Evolutionary conservation across 2,797 vertebrate genomes (phyloP).

Genomic region (Rhinogobio ventralis): DNA sequence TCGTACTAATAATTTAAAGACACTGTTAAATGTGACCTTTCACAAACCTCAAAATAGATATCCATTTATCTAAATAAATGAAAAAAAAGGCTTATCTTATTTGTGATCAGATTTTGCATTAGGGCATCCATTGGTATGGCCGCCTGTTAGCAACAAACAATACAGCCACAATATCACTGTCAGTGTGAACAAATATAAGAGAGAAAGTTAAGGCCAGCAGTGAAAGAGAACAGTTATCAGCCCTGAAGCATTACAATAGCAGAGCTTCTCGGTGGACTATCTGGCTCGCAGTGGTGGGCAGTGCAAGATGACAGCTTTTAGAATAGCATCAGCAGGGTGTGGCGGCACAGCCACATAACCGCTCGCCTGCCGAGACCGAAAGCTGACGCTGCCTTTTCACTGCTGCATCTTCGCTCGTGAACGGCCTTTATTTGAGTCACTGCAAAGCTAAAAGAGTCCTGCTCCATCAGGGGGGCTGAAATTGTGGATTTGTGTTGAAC

Average conservation of each 20-base stretch:
- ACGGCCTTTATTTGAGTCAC: neutral
- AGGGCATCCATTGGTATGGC: neutral
- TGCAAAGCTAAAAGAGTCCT: conserved; percentile 13
- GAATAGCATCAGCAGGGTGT: conserved; percentile 42
- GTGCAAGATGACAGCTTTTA: conserved; percentile 34
- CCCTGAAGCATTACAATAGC: neutral
- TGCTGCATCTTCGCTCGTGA: neutral
- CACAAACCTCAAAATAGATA: neutral
- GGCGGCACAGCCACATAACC: conserved; percentile 16
- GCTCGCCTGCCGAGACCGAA: conserved; percentile 13
- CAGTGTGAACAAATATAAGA: neutral
- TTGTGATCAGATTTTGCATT: neutral
- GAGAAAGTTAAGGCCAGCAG: conserved; percentile 6
- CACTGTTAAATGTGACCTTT: neutral
- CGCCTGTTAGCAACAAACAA: neutral
- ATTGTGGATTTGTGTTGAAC: conserved; percentile 20
- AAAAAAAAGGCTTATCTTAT: neutral
- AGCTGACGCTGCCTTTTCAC: conserved; percentile 25
- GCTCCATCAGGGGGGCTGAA: conserved; percentile 6
- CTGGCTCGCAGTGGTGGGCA: conserved; percentile 9
- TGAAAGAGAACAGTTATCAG: conserved; percentile 17
- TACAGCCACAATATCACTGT: neutral
- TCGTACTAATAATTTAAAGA: neutral
- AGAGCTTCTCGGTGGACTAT: conserved; percentile 17
- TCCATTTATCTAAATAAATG: too few species aligned